Percentiles rank a stretch among this genome's conserved stretches.
Conservation (phyloP, 2,888 invertebrate genomes). For the Neelides folsomi region DNA sequence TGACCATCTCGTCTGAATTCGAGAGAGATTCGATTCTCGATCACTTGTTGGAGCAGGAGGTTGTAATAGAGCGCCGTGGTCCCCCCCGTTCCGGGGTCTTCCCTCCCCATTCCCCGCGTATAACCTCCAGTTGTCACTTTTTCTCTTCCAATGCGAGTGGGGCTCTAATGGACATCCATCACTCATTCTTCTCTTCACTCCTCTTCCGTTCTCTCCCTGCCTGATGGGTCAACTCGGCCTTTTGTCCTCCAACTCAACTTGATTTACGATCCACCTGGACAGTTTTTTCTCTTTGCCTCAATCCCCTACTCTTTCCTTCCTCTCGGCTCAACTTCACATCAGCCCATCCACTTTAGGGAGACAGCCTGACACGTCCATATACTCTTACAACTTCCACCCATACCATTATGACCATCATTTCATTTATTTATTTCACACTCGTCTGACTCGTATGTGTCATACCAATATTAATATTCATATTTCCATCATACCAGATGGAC, state of each 20-base stretch:
- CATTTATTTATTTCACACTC: not conserved
- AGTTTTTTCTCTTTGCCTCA: conserved; percentile 12
- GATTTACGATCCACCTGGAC: conserved; percentile 33
- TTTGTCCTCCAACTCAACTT: conserved; percentile 27
- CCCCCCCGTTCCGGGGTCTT: too few species aligned
- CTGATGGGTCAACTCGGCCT: conserved; percentile 19
- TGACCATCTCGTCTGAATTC: too few species aligned
- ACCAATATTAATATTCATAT: too few species aligned
- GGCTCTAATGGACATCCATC: conserved; percentile 30
- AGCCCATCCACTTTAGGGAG: not conserved
- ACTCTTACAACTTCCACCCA: not conserved
- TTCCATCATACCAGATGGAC: too few species aligned
- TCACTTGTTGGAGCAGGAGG: too few species aligned
- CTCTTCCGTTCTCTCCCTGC: conserved; percentile 13
- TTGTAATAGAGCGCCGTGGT: too few species aligned
- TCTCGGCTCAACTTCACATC: not conserved
- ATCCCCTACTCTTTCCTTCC: not conserved
- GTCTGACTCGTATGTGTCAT: too few species aligned
- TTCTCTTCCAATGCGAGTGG: too few species aligned
- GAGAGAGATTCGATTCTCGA: too few species aligned
- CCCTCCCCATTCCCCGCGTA: too few species aligned
- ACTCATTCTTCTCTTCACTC: conserved; percentile 22
- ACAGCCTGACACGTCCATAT: not conserved
- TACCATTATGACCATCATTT: conserved; percentile 1
- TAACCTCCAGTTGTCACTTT: conserved; percentile 27